These are phyloP conservation scores for Enhydra lutris DNA, from an alignment of 2,113 vertebrate genomes.

Conservation along the genomic window DNA sequence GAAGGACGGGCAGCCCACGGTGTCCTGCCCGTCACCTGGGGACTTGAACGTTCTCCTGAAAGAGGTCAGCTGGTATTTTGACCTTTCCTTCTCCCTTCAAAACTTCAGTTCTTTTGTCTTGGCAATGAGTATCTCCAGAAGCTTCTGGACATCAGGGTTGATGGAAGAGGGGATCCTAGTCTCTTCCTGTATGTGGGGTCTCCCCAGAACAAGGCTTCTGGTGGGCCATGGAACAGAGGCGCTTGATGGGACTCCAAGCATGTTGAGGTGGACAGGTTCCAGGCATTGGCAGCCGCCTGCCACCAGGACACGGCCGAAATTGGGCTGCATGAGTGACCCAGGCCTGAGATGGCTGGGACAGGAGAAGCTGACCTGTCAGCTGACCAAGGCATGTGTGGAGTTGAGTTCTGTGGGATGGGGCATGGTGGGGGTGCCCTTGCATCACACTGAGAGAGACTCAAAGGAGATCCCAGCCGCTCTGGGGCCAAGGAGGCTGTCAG, in stretches of 20 bases:
- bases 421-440: neutral
- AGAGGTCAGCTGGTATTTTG: neutral
- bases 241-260: accelerated
- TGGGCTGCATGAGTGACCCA: accelerated
- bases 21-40: neutral
- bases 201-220: accelerated
- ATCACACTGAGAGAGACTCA: neutral
- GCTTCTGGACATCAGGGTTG: neutral
- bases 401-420: accelerated
- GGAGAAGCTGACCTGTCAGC: neutral
- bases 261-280: neutral
- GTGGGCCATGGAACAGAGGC: no score
- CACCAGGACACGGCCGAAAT: neutral
- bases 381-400: no score
- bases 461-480: no score
- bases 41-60: neutral
- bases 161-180: neutral
- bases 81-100: neutral
- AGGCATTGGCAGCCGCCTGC: neutral
- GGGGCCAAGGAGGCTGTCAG: neutral
- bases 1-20: neutral
- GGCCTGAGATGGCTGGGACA: accelerated
- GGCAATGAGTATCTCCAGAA: neutral
- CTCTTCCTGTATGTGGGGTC: neutral
- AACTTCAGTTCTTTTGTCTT: neutral